Conservation (phyloP, 2,113 vertebrate genomes). For the Physeter macrocephalus region DNA sequence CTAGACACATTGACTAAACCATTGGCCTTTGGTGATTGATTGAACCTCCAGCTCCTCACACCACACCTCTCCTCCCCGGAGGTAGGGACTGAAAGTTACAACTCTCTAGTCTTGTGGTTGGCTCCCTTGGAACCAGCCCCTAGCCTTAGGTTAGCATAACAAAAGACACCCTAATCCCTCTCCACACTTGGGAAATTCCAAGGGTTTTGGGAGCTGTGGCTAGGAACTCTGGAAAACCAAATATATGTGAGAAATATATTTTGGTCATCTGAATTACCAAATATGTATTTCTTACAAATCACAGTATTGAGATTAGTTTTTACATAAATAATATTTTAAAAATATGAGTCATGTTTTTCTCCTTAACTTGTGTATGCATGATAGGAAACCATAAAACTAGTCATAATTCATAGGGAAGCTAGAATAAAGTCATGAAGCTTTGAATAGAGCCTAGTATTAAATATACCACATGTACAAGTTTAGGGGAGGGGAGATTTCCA, state of each 20-base stretch:
- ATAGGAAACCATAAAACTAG: not conserved
- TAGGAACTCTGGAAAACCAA: not conserved
- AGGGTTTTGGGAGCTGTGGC: not conserved
- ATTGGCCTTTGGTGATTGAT: not conserved
- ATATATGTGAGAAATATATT: not conserved
- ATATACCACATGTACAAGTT: not conserved
- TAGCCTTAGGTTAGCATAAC: not conserved
- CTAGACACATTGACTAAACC: not conserved
- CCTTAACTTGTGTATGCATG: not conserved
- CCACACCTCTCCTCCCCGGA: not conserved
- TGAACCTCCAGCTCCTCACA: not conserved
- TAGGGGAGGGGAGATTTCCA: not conserved
- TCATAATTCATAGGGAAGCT: not conserved
- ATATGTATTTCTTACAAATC: not conserved
- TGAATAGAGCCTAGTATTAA: not conserved
- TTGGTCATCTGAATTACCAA: not conserved
- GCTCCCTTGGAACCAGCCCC: not conserved
- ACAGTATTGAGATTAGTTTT: not conserved
- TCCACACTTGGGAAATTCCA: not conserved
- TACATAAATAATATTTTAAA: not conserved
- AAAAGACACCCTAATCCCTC: not conserved
- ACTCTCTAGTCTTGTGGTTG: rapidly evolving
- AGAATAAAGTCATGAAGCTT: not conserved
- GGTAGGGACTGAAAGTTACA: not conserved
- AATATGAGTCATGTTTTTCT: not conserved